phyloP scores from a whole-genome alignment of 2,888 invertebrate genomes.

The Prenolepis imparis region DNA sequence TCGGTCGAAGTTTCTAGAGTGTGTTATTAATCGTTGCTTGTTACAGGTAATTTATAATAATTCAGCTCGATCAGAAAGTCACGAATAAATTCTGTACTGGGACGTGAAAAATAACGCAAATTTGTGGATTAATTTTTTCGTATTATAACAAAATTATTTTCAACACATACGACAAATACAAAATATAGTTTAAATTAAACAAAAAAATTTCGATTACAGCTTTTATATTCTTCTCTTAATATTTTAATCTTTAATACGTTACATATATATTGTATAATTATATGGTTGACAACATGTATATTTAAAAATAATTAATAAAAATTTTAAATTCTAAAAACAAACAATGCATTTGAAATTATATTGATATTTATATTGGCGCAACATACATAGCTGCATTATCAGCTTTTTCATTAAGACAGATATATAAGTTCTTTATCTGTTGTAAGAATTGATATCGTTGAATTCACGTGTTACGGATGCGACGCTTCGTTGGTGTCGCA shows the following conservation, averaged over 20 bases:
- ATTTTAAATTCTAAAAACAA: conserved; percentile 15
- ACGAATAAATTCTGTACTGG: not conserved
- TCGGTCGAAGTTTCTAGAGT: conserved; percentile 1
- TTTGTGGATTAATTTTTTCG: not conserved
- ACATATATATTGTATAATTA: not conserved
- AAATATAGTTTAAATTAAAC: not conserved
- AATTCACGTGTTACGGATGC: conserved; percentile 18
- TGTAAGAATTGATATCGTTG: conserved; percentile 27
- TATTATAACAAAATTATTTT: not conserved
- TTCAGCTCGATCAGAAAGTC: not conserved
- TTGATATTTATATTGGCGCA: conserved; percentile 3
- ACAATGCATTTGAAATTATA: conserved; percentile 6
- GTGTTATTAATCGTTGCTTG: conserved; percentile 23
- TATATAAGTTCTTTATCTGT: conserved; percentile 39
- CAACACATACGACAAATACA: not conserved
- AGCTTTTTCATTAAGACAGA: conserved; percentile 24
- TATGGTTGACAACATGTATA: not conserved
- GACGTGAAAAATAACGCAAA: not conserved
- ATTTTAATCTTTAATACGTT: not conserved
- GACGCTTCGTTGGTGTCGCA: not conserved
- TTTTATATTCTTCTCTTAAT: not conserved
- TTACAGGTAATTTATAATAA: conserved; percentile 7
- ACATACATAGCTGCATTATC: conserved; percentile 21
- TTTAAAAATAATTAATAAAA: not conserved
- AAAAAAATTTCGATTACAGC: not conserved